Conservation (phyloP, 2,113 vertebrate genomes). For the Heloderma charlesbogerti region DNA sequence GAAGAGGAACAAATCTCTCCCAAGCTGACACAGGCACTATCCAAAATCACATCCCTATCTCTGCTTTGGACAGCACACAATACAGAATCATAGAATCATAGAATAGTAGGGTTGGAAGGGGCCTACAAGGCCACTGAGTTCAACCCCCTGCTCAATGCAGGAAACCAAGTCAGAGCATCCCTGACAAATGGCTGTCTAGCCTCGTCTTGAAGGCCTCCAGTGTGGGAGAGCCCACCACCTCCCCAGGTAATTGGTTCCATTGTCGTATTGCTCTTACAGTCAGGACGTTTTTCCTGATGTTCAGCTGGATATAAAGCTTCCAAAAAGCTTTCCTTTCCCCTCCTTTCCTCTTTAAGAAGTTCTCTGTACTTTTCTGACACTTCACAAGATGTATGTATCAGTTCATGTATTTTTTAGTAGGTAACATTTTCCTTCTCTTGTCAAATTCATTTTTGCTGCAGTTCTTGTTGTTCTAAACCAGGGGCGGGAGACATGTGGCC, state of each 20-base stretch:
- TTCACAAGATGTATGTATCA: not conserved
- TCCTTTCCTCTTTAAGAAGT: not conserved
- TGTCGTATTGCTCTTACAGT: no score
- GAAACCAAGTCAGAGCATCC: no score
- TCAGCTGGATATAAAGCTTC: not conserved
- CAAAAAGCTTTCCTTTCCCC: not conserved
- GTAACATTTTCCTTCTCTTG: not conserved
- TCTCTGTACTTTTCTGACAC: not conserved
- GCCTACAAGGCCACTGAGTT: no score
- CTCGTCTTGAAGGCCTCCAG: no score
- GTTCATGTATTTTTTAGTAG: conserved; percentile 9
- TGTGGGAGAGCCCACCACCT: no score
- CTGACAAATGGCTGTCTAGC: no score
- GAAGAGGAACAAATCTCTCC: not conserved
- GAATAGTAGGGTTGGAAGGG: no score
- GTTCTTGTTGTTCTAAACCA: not conserved
- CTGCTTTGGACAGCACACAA: not conserved
- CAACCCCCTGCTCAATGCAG: no score
- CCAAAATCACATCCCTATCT: not conserved
- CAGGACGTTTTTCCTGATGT: no score
- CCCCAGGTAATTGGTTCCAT: no score
- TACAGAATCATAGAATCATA: no score
- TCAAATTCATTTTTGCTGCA: conserved; percentile 1
- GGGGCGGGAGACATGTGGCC: no score
- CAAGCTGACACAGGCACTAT: not conserved